phyloP scores from a whole-genome alignment of 2,888 invertebrate species.

The Drosophila longiperda region DNA sequence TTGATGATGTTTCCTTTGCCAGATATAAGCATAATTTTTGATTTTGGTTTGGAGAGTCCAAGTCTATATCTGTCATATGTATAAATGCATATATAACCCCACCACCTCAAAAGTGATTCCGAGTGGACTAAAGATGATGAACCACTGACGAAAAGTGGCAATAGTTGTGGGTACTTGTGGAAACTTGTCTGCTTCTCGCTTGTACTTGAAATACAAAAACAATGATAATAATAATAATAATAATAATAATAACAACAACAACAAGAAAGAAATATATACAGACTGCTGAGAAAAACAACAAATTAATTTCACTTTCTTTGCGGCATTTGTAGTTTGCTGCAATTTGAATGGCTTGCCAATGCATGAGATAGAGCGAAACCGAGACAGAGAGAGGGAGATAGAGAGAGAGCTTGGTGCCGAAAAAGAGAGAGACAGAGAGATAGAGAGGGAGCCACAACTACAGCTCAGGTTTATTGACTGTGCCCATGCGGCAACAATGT shows the following conservation, averaged over 20 bases:
- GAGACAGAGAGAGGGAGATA: background rate
- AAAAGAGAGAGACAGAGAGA: background rate
- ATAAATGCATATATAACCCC: background rate
- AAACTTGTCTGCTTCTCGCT: conserved; percentile 21
- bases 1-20: background rate
- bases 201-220: conserved; percentile 25
- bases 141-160: conserved; percentile 32
- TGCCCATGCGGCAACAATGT: conserved; percentile 40
- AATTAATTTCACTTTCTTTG: conserved; percentile 77
- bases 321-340: conserved; percentile 35
- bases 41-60: background rate
- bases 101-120: background rate
- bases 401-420: background rate
- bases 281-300: conserved; percentile 46
- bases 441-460: conserved; percentile 23
- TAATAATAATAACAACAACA: conserved; percentile 1
- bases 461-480: conserved; percentile 72
- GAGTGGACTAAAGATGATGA: conserved; percentile 2
- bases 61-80: background rate
- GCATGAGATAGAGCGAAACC: conserved; percentile 28
- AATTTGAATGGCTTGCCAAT: conserved; percentile 47
- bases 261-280: conserved; percentile 15
- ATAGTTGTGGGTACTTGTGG: conserved; percentile 35
- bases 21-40: background rate
- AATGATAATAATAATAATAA: conserved; percentile 8